Evolutionary conservation across 2,888 invertebrate genomes (phyloP).

Genomic region (Phania funesta): DNA sequence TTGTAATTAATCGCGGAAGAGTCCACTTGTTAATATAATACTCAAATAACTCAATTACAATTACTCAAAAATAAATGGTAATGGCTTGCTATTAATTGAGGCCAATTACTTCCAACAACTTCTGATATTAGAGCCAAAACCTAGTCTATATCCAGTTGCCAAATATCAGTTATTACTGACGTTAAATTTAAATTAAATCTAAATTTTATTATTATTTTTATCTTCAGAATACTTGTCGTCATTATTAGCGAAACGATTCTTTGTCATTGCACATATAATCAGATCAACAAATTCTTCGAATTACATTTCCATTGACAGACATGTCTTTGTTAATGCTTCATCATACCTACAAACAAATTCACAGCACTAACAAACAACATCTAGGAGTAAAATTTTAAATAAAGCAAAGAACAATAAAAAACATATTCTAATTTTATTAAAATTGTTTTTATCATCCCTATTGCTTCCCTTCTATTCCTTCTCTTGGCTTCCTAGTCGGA

Average conservation of each 20-base stretch:
- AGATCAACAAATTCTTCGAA: slow-evolving; percentile 62
- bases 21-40: no score
- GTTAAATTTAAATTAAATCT: no score
- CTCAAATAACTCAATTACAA: no score
- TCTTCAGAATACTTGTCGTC: slow-evolving; percentile 25
- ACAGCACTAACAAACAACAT: neutral
- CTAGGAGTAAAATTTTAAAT: slow-evolving; percentile 18
- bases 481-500: neutral
- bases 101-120: no score
- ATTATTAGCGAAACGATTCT: slow-evolving; percentile 58
- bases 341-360: neutral
- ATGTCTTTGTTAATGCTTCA: slow-evolving; percentile 16
- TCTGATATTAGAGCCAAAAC: no score
- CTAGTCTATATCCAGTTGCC: no score
- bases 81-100: no score
- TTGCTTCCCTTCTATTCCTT: neutral
- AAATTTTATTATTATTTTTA: slow-evolving; percentile 3
- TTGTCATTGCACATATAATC: slow-evolving; percentile 62
- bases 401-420: neutral
- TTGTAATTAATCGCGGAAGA: no score
- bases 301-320: slow-evolving; percentile 57
- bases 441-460: neutral
- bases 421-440: slow-evolving; percentile 21
- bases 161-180: no score
- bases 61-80: no score